phyloP scores from a whole-genome alignment of 1,140 invertebrate species.

The Ericerus pela region DNA sequence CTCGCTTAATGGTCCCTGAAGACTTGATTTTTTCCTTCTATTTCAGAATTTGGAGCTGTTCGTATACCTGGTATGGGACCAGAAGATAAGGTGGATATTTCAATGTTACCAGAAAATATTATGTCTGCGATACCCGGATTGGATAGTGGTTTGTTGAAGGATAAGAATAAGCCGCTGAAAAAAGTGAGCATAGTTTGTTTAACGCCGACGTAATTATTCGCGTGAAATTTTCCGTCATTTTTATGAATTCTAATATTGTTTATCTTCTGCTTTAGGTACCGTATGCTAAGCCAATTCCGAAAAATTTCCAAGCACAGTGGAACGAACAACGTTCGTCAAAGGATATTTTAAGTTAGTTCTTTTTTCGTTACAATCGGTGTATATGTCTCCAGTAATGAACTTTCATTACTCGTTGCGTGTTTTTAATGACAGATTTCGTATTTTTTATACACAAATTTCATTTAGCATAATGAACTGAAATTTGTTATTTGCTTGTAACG shows the following conservation, averaged over 20 bases:
- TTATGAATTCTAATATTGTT: background rate
- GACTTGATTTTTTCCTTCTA: background rate
- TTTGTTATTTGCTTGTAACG: too few species aligned
- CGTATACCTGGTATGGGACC: conserved; percentile 86
- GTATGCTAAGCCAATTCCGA: conserved; percentile 87
- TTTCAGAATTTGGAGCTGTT: background rate
- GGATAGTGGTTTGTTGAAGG: conserved; percentile 59
- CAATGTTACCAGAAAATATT: conserved; percentile 28
- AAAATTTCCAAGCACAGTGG: conserved; percentile 92
- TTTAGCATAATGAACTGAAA: too few species aligned
- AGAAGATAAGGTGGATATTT: conserved; percentile 66
- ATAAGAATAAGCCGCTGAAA: conserved; percentile 48
- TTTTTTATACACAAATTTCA: too few species aligned
- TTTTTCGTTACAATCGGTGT: conserved; percentile 9
- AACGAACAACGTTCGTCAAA: conserved; percentile 49
- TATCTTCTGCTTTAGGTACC: conserved; percentile 40
- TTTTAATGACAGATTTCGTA: too few species aligned
- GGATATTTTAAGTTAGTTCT: conserved; percentile 20
- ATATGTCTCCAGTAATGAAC: background rate
- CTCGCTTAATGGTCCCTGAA: too few species aligned
- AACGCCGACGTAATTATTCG: too few species aligned
- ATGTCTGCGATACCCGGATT: conserved; percentile 63
- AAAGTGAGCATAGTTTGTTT: conserved; percentile 37
- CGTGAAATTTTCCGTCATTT: too few species aligned
- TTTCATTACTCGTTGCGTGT: too few species aligned